Evolutionary conservation across 2,113 vertebrate species (phyloP), one percentile per base, ranked within the genome.

Genomic region (Rhinichthys klamathensis): DNA sequence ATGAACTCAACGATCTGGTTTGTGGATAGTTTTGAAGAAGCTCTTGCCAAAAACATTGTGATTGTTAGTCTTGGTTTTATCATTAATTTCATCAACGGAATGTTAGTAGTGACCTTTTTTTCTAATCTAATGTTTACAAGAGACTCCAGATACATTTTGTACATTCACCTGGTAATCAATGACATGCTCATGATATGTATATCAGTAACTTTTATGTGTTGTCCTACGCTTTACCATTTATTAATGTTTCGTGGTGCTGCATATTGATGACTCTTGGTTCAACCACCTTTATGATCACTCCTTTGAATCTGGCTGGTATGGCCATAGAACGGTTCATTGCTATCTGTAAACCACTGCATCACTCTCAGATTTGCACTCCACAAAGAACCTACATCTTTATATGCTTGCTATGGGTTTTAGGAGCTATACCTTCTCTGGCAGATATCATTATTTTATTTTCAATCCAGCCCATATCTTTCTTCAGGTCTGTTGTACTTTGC

Each of bases 261-360:
- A 0, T 23, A 80, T 41, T 90, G 23, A 2, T 89, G 10, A 15
- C 81, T 35, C 7, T 87, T 8, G 49, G 21, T 15, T 5, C 13
- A 5, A 77, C 35, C 21, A 81, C 83, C 8, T 21, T 63, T 73
- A 88, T 82, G 44, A 93, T 88, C 88, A 92, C 87, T 51, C 86
- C 90, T 30, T 84, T 93, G 86, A 93, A 88, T 80, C 86, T 93
- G 67, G 89, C 92, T 3, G 77, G 83, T 56, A 93, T 93, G 93
- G 92, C 92, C 35, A 23, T 70, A 23, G 67, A 70, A 35, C 18
- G 67, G 21, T 70, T 70, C 18, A 70, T 70, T 38, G 92, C 92
- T 3, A 85, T 92, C 9, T 92, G 92, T 32, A 70, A 67, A 16
- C 88, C 93, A 18, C 88, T 92, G 5, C 90, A 88, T 49, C 92